A percentile compares a stretch with the other conserved stretches of the same genome.
These are phyloP conservation scores for Epistrophella euchroma DNA, from an alignment of 2,888 invertebrate species.

Conservation along the genomic window DNA sequence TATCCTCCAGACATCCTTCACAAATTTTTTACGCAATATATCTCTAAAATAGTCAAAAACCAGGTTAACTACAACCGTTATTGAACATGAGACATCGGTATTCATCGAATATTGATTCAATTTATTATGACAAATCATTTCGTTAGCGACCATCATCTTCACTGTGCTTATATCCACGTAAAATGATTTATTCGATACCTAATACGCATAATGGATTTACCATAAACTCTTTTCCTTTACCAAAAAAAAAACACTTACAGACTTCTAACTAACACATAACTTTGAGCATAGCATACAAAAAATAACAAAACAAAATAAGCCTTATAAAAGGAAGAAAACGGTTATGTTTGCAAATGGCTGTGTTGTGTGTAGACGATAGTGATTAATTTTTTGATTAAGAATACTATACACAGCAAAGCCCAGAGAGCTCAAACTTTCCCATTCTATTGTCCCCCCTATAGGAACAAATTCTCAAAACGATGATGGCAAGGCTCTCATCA, in stretches of 20 bases:
- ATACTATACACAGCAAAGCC: conserved; percentile 24
- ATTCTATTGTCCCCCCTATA: conserved; percentile 43
- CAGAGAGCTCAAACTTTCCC: conserved; percentile 18
- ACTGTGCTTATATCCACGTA: conserved; percentile 3
- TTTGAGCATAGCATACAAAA: neutral
- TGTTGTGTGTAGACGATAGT: conserved; percentile 50
- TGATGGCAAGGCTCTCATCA: conserved; percentile 10
- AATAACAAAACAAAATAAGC: neutral
- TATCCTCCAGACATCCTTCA: neutral
- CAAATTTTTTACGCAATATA: neutral
- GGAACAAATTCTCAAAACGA: conserved; percentile 13
- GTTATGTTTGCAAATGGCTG: neutral
- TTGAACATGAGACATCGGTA: neutral
- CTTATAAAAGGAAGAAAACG: neutral
- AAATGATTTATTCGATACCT: conserved; percentile 6
- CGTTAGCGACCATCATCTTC: conserved; percentile 39
- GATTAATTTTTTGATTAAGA: conserved; percentile 67
- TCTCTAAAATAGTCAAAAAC: neutral
- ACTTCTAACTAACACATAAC: conserved; percentile 38
- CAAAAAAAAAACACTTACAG: conserved; percentile 31
- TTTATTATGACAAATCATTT: conserved; percentile 68
- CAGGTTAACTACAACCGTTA: neutral
- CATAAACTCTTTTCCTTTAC: conserved; percentile 63
- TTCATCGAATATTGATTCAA: conserved; percentile 41
- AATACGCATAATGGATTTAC: conserved; percentile 53